A percentile compares a stretch with the other conserved stretches of the same genome.
These are phyloP conservation scores for Xestia sexstrigata DNA, from an alignment of 2,888 invertebrate genomes.

Conservation along the genomic window DNA sequence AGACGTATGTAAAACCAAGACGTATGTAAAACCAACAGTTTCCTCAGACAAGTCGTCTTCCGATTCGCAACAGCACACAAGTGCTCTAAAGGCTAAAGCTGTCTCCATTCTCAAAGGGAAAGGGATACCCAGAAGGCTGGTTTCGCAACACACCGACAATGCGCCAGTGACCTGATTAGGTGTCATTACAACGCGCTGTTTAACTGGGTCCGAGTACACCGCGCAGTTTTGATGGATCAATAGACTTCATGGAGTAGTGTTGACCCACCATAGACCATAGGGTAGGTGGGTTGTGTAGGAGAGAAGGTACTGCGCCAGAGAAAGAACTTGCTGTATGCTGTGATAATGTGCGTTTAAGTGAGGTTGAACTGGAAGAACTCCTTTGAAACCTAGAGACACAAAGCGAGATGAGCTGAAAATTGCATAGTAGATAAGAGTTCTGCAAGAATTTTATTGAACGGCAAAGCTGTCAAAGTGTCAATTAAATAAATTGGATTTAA, in stretches of 20 bases:
- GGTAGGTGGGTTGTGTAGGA: neutral
- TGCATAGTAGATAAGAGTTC: neutral
- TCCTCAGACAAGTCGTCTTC: neutral
- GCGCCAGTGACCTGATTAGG: constrained; percentile 53
- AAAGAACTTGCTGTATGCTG: neutral
- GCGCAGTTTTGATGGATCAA: constrained; percentile 45
- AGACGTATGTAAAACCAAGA: neutral
- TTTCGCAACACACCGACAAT: constrained; percentile 23
- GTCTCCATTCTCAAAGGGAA: constrained; percentile 14
- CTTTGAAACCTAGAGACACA: neutral
- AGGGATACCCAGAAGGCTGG: constrained; percentile 6
- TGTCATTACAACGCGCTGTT: constrained; percentile 32
- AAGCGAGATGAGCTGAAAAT: neutral
- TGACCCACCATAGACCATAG: neutral
- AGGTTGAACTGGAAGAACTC: neutral
- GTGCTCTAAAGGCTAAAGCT: neutral
- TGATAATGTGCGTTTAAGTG: neutral
- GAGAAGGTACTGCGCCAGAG: neutral
- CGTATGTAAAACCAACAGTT: neutral
- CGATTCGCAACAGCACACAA: neutral
- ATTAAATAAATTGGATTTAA: constrained; percentile 17
- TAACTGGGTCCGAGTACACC: constrained; percentile 26
- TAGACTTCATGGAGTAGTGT: constrained; percentile 11
- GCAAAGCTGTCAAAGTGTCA: neutral
- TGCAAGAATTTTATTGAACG: neutral